Conservation (phyloP, 2,797 vertebrate species). For the Cyprinodon diabolis region DNA sequence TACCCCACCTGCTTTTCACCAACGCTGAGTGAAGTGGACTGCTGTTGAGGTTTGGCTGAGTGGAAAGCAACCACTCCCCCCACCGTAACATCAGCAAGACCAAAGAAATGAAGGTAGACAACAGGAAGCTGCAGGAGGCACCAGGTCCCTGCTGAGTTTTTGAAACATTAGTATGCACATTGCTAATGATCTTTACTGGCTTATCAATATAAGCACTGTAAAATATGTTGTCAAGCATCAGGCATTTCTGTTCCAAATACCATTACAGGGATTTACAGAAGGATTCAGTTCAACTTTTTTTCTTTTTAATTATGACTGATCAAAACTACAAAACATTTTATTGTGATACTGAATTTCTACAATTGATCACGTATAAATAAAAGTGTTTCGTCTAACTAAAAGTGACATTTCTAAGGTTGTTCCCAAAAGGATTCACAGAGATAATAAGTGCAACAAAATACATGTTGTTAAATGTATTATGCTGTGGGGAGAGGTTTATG, state of each 20-base stretch:
- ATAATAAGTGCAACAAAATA: background rate
- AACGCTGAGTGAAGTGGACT: slow-evolving; percentile 18
- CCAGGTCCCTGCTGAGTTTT: slow-evolving; percentile 26
- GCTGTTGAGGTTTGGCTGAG: slow-evolving; percentile 15
- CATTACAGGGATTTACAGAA: background rate
- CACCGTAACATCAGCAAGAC: slow-evolving; percentile 30
- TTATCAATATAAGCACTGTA: background rate
- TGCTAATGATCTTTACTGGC: slow-evolving; percentile 6
- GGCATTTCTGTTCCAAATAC: background rate
- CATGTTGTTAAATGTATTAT: background rate
- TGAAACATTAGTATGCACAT: slow-evolving; percentile 8
- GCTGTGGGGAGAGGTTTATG: background rate
- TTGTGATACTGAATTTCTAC: no score
- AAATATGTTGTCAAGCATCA: background rate
- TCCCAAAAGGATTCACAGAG: background rate
- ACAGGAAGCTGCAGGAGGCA: slow-evolving; percentile 38
- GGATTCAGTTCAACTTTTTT: background rate
- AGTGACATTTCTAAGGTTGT: no score
- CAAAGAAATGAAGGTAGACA: slow-evolving; percentile 27
- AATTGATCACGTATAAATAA: background rate
- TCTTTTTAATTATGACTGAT: no score
- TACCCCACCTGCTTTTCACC: slow-evolving; percentile 24
- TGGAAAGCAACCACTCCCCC: slow-evolving; percentile 19
- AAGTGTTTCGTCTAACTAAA: background rate
- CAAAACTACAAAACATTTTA: background rate